Base-by-base conservation (phyloP, 1,140 invertebrate species). In the Apis mellifera region DNA sequence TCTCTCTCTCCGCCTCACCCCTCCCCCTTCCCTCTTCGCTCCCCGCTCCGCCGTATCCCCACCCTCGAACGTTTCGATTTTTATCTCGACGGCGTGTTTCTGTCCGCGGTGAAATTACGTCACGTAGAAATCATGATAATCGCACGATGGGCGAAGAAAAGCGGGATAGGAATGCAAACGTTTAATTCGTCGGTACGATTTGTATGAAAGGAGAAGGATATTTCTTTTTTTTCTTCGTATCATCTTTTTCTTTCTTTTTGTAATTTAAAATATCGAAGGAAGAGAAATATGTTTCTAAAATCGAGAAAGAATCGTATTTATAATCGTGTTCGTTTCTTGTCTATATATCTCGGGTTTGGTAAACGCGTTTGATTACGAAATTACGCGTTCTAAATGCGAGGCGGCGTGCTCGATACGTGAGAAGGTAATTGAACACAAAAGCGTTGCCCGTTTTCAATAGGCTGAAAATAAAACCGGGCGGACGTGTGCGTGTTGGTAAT, bases 71-170 rank as follows among this genome's bases (percentile, higher is more conserved):
- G 21, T 2, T 19, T 32, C 42, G 59, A 26, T n/a, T 26, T 78
- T 60, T 60, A 52, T 59, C 55, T 42, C 32, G 73, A 17, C 13
- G n/a, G 17, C 52, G 42, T 68, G 42, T 86, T 78, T 82, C 73
- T 66, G 72, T 83, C 88, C 65, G 84, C 86, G 78, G 74, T 72
- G 57, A 71, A 83, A 86, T 90, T 90, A 85, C 88, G 85, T 91
- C 88, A 91, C 80, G 83, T 89, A 87, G 89, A 89, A 91, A 89
- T 89, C 89, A 89, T 82, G 75, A 72, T 86, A 89, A 89, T 89
- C 79, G 26, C 66, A 59, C 86, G 76, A 82, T 82, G 85, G 76
- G 90, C 87, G 87, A 89, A 89, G 90, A 91, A 91, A 89, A 42
- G 32, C 32, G 4, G 89, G 89, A 89, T 90, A 91, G 78, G 88